These are phyloP conservation scores for Ceratotherium simum DNA, from an alignment of 2,113 vertebrate genomes.

Conservation along the genomic window DNA sequence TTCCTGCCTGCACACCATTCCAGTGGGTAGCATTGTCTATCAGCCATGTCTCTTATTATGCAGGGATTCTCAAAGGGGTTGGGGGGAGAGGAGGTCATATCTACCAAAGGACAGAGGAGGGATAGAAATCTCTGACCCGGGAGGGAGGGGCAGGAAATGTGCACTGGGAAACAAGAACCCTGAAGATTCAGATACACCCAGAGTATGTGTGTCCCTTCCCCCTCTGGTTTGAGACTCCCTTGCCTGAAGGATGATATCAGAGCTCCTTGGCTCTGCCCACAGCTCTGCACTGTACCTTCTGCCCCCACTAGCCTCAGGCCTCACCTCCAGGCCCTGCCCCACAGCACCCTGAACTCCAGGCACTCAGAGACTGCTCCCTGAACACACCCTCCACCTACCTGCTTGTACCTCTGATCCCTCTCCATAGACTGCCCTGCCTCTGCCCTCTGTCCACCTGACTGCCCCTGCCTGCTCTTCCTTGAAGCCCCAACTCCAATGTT, in stretches of 20 bases:
- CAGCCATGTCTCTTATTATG: not conserved
- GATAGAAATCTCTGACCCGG: not conserved
- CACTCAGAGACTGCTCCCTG: not conserved
- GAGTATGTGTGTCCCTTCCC: rapidly evolving
- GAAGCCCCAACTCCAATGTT: not conserved
- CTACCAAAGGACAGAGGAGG: not conserved
- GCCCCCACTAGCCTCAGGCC: not conserved
- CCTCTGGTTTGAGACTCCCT: not conserved
- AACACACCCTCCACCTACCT: rapidly evolving
- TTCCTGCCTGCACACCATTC: not conserved
- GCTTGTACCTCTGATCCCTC: not conserved
- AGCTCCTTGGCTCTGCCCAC: not conserved
- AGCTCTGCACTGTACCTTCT: not conserved
- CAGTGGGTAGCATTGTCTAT: not conserved
- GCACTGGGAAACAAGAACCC: not conserved
- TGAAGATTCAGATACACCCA: not conserved
- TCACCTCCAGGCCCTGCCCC: not conserved
- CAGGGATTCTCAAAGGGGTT: not conserved
- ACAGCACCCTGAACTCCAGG: not conserved
- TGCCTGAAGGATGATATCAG: not conserved
- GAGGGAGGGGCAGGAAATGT: not conserved
- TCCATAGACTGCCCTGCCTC: not conserved
- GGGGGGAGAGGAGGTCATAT: not conserved
- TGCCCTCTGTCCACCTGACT: not conserved
- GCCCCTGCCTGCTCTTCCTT: not conserved